These are phyloP conservation scores for Mesitornis unicolor DNA, from an alignment of 2,113 vertebrate species.

Conservation along the genomic window DNA sequence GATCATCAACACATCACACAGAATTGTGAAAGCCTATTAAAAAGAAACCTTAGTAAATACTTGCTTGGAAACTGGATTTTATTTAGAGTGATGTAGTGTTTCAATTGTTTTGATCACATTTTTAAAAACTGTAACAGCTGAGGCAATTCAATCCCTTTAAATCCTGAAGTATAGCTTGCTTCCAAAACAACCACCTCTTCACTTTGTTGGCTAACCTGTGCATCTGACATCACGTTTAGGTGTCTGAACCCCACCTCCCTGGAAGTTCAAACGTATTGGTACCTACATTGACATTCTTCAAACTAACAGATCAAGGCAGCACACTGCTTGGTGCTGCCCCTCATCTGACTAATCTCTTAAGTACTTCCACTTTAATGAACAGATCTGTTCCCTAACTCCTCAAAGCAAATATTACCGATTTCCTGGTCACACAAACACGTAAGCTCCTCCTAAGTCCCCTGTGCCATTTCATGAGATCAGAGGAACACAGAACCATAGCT, in stretches of 20 bases:
- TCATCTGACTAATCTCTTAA: neutral
- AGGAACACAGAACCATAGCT: neutral
- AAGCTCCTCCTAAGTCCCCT: neutral
- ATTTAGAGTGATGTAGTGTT: neutral
- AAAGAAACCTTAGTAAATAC: neutral
- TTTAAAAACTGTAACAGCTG: neutral
- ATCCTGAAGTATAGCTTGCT: neutral
- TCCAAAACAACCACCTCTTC: neutral
- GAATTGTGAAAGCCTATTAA: conserved; percentile 93
- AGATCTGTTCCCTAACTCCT: neutral
- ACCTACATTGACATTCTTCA: neutral
- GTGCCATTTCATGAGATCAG: neutral
- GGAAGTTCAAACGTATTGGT: neutral
- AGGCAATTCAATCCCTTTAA: neutral
- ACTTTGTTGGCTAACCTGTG: neutral
- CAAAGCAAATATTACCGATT: neutral
- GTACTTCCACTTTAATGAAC: neutral
- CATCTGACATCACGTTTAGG: neutral
- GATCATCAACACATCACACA: conserved; percentile 96
- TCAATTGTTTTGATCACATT: neutral
- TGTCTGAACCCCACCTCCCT: no score
- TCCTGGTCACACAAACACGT: neutral
- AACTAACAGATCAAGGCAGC: neutral
- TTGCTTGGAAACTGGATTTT: neutral
- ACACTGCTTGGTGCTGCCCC: neutral